Evolutionary conservation across 2,797 vertebrate species (phyloP), one percentile per base, ranked within the genome.

Genomic region (Channa striata): DNA sequence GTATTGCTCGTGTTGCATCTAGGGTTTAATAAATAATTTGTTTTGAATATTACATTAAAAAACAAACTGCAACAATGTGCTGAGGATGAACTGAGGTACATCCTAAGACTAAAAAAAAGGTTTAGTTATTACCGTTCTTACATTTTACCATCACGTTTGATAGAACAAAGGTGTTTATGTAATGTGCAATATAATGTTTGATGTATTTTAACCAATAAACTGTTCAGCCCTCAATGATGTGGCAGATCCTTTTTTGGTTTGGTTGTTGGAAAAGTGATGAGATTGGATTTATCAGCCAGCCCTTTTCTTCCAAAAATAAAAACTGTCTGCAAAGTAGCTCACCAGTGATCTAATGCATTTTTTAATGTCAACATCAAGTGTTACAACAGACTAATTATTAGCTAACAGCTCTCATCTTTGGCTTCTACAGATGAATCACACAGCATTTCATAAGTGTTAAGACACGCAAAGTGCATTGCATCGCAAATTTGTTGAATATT

Each of bases 191-290:
- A 37, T 49, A 30, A 10, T 54, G n/a, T 56, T 16, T 54, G 11
- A 39, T 67, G 11, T 73, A 12, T 57, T 62, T 79, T 14, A 66
- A 58, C 0, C 33, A 84, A 84, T 80, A 83, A 79, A 84, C 0
- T 36, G 17, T 54, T 61, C 19, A 58, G 8, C 23, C 20, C 6
- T 72, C 17, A 20, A 44, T 71, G 36, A 65, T 67, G 61, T 47
- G 5, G 2, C 46, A 50, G 13, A n/a, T 64, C 25, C 33, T 70
- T 51, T 64, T 13, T 58, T 58, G n/a, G 19, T 68, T 50, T 13
- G 11, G 11, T n/a, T 0, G 0, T 43, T 34, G 8, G 4, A n/a
- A n/a, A n/a, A 64, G 46, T 52, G 50, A 50, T 40, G 11, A 62
- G 17, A 12, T 20, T 63, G 6, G 2, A 49, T 65, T 34, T 34